Base-by-base conservation (phyloP, 1,140 invertebrate genomes). In the Elymnias hypermnestra region DNA sequence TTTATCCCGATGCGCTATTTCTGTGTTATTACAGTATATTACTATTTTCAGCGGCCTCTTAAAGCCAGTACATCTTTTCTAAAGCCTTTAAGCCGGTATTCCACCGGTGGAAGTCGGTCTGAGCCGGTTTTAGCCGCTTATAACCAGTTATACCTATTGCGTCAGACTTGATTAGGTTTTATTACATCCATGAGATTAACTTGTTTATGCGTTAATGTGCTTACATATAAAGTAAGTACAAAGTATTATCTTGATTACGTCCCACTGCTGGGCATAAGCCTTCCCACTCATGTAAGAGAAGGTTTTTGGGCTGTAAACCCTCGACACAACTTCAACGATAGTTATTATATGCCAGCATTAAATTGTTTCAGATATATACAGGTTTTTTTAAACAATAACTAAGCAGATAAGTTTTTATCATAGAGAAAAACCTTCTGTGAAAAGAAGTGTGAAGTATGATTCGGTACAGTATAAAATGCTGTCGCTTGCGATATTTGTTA, bases 71-170 rank as follows among this genome's bases (percentile, higher is more conserved):
- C 13, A 29, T 57, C 44, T 49, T 45, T 53, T 28, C 6, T 28
- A 46, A 45, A 57, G 33, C 55, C 49, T 36, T 53, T 53, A 57
- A 57, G 52, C 55, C 55, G 25, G 12, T 48, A 41, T 42, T 40
- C 36, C 26, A 39, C 45, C 31, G 38, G 51, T 28, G 15, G 28
- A 45, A 48, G 42, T 10, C 29, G 41, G 25, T 42, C 38, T 37
- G 45, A 49, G 41, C 19, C 23, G 37, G 25, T 47, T 44, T 14
- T 39, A 40, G 36, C 40, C 35, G 42, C 10, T 33, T 45, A n/a
- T 41, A 53, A 39, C 49, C 42, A 21, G 42, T 19, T 23, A 25
- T 44, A 19, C 22, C 41, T 19, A 8, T 21, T 31, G 31, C 15
- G 26, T 41, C 22, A 23, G 35, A 15, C 36, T 49, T 54, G 42